phyloP scores from a whole-genome alignment of 2,113 vertebrate genomes.

The Proteles cristata region DNA sequence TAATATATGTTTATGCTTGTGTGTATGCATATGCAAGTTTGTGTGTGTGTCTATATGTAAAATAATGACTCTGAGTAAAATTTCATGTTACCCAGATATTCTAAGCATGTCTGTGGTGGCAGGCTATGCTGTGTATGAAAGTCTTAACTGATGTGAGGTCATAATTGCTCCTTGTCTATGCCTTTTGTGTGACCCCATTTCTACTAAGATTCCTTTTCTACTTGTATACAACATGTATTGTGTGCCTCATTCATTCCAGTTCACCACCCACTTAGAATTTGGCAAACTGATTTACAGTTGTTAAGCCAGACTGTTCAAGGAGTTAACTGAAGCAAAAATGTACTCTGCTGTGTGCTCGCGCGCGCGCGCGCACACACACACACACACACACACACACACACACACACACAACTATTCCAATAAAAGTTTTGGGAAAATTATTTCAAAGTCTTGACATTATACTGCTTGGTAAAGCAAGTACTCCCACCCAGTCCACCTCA shows the following conservation, averaged over 20 bases:
- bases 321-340: constrained; percentile 43
- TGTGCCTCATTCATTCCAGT: constrained; percentile 61
- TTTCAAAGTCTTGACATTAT: background rate
- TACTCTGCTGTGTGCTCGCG: background rate
- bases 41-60: background rate
- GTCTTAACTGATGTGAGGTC: background rate
- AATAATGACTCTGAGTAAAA: background rate
- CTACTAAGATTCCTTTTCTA: background rate
- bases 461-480: background rate
- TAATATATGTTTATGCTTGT: background rate
- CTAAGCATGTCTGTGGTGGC: background rate
- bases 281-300: constrained; percentile 55
- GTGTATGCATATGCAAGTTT: background rate
- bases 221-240: background rate
- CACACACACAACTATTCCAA: background rate
- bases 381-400: background rate
- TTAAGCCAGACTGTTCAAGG: constrained; percentile 37
- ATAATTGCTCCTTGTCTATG: background rate
- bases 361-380: background rate
- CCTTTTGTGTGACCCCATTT: constrained; percentile 44
- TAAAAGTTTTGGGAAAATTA: background rate
- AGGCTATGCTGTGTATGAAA: background rate
- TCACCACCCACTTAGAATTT: constrained; percentile 58
- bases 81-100: background rate
- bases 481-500: background rate